Conservation (phyloP, 2,113 vertebrate species). For the Neomonachus schauinslandi region DNA sequence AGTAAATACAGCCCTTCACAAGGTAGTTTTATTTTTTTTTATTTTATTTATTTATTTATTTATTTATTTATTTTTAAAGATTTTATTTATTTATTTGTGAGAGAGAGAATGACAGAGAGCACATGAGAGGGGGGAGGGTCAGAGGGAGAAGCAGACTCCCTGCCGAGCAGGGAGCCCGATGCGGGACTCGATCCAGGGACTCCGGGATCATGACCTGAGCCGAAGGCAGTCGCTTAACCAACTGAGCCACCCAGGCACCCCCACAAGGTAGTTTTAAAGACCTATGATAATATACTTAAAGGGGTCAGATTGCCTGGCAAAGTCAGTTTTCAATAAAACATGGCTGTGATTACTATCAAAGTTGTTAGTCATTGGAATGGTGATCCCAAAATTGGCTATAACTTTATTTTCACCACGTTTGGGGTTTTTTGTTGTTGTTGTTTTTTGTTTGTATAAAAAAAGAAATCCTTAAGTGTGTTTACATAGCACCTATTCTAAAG, state of each 20-base stretch:
- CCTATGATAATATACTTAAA: background rate
- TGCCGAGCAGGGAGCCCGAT: too few species aligned
- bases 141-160: too few species aligned
- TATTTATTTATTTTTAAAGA: too few species aligned
- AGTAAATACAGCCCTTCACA: background rate
- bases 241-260: too few species aligned
- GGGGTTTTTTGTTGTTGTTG: background rate
- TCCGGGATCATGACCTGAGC: too few species aligned
- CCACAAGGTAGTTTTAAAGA: conserved; percentile 19
- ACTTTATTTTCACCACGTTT: conserved; percentile 22
- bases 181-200: too few species aligned
- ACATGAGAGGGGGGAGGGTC: too few species aligned
- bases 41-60: too few species aligned
- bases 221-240: too few species aligned
- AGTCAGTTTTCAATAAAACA: background rate
- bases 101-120: too few species aligned
- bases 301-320: background rate
- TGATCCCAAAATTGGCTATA: background rate
- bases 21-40: conserved; percentile 46
- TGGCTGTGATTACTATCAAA: background rate
- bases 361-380: background rate
- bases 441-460: background rate
- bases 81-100: too few species aligned
- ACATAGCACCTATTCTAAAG: background rate
- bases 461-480: background rate